Evolutionary conservation across 23 tunicate genomes (phyloP).

Genomic region (Aplidium turbinatum): DNA sequence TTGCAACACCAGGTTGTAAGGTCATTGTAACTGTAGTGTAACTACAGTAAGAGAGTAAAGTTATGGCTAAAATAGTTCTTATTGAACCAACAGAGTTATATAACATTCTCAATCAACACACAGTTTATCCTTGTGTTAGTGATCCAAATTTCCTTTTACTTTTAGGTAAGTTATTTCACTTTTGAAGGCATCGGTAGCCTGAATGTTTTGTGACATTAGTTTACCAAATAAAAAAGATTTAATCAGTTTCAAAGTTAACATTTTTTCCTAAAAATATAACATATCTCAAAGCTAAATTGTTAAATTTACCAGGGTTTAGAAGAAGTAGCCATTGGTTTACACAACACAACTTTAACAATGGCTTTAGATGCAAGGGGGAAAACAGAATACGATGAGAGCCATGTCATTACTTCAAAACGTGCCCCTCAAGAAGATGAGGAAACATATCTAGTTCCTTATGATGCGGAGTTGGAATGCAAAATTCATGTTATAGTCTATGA

Average conservation of each 20-base stretch:
- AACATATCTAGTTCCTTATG: constrained; percentile 66
- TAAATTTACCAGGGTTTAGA: too few species aligned
- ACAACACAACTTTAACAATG: not conserved
- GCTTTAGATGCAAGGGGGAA: constrained; percentile 75
- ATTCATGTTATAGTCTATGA: constrained; percentile 91
- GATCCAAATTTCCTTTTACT: constrained; percentile 81
- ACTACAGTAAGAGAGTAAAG: too few species aligned
- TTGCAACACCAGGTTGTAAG: too few species aligned
- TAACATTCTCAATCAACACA: constrained; percentile 75
- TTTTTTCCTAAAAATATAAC: too few species aligned
- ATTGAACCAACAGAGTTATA: constrained; percentile 89
- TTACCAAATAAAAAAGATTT: too few species aligned
- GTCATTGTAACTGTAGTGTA: too few species aligned
- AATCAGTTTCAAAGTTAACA: too few species aligned
- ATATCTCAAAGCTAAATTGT: too few species aligned
- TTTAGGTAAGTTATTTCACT: constrained; percentile 63
- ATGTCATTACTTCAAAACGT: constrained; percentile 80
- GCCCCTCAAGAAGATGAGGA: constrained; percentile 62
- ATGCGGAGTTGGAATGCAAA: constrained; percentile 92
- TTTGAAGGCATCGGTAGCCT: too few species aligned
- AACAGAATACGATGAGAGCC: constrained; percentile 89
- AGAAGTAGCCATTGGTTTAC: too few species aligned
- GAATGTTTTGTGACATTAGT: too few species aligned
- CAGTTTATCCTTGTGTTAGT: constrained; percentile 84
- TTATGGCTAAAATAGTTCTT: constrained; percentile 59